Conservation (phyloP, 2,888 invertebrate species). For the Zygogramma bicolorata region DNA sequence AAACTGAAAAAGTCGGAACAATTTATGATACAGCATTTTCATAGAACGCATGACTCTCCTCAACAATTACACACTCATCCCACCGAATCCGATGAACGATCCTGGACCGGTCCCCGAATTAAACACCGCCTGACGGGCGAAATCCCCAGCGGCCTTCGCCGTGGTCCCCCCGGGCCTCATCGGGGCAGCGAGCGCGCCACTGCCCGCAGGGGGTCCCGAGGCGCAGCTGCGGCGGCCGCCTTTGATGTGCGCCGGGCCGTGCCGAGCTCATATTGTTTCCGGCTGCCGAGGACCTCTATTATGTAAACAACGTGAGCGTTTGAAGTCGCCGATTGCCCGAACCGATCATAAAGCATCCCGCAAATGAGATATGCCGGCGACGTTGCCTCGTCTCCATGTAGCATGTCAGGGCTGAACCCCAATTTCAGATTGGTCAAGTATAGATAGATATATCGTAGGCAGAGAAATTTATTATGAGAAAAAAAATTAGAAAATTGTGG, state of each 20-base stretch:
- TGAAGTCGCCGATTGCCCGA: conserved; percentile 70
- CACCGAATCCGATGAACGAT: not conserved
- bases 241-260: conserved; percentile 65
- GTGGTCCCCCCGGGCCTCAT: not conserved
- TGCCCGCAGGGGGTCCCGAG: conserved; percentile 43
- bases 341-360: conserved; percentile 66
- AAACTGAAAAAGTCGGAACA: no score
- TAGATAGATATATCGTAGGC: no score
- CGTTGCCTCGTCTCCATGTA: conserved; percentile 8
- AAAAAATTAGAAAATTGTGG: no score
- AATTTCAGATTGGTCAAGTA: no score
- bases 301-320: conserved; percentile 77
- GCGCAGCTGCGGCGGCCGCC: conserved; percentile 62
- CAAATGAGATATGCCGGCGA: conserved; percentile 60
- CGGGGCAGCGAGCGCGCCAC: conserved; percentile 19
- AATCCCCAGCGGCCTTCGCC: not conserved
- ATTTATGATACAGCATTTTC: no score
- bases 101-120: not conserved
- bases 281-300: conserved; percentile 76
- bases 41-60: no score
- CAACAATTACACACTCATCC: no score
- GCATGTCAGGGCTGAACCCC: no score
- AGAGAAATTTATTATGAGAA: no score
- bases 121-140: not conserved
- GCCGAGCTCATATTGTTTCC: conserved; percentile 68